These are phyloP conservation scores for Cryptus armator DNA, from an alignment of 2,888 invertebrate species.

Conservation along the genomic window DNA sequence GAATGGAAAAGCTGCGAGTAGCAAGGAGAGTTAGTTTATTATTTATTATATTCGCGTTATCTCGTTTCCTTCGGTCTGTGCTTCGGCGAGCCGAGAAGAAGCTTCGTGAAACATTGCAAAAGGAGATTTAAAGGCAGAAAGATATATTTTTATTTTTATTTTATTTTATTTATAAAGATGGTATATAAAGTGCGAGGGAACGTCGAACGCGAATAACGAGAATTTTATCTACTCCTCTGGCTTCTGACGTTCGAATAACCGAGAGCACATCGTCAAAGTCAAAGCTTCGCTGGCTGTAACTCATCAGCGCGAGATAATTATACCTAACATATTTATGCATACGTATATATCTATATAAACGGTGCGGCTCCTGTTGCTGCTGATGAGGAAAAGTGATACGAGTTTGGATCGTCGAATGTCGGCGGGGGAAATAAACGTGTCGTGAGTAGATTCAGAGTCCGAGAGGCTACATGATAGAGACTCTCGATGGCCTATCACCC, in stretches of 20 bases:
- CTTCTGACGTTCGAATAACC: constrained; percentile 33
- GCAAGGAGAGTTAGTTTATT: constrained; percentile 32
- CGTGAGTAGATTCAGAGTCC: neutral
- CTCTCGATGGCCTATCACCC: neutral
- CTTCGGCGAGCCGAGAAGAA: neutral
- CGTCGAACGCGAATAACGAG: constrained; percentile 56
- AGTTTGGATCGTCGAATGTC: constrained; percentile 5
- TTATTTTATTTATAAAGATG: constrained; percentile 29
- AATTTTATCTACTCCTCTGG: constrained; percentile 12
- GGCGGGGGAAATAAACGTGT: neutral
- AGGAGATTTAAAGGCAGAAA: neutral
- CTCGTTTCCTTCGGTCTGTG: neutral
- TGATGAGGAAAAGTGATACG: constrained; percentile 67
- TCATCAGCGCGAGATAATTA: constrained; percentile 68
- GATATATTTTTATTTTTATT: constrained; percentile 52
- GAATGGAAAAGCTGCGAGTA: neutral
- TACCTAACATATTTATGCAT: neutral
- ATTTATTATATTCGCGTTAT: constrained; percentile 52
- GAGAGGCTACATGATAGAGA: constrained; percentile 4
- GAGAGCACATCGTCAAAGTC: constrained; percentile 60
- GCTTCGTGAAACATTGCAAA: constrained; percentile 8
- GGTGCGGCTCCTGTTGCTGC: constrained; percentile 57
- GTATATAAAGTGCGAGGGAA: neutral
- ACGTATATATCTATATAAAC: constrained; percentile 19
- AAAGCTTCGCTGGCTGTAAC: constrained; percentile 63